A percentile compares a stretch with the other conserved stretches of the same genome.
phyloP scores from a whole-genome alignment of 2,113 vertebrate genomes.

The Trematomus loennbergii region DNA sequence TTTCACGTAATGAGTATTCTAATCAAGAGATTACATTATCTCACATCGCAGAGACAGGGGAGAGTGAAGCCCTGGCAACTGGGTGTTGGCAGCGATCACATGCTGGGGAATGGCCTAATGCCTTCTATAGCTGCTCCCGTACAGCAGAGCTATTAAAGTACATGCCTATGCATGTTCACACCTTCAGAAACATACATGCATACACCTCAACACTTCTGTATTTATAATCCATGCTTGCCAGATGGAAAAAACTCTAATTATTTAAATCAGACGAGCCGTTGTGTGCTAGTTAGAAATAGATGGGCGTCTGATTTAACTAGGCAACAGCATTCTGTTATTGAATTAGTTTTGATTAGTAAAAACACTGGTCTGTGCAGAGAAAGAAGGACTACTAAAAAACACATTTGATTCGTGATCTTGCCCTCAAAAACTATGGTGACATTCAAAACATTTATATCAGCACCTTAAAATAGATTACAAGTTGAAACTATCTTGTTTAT shows the following conservation, averaged over 20 bases:
- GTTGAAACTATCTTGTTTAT: background rate
- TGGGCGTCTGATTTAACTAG: slow-evolving; percentile 13
- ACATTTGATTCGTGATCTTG: background rate
- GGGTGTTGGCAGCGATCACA: slow-evolving; percentile 54
- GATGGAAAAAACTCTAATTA: slow-evolving; percentile 18
- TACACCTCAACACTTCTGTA: slow-evolving; percentile 15
- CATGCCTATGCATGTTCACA: slow-evolving; percentile 51
- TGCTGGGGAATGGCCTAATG: slow-evolving; percentile 62
- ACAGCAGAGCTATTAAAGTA: slow-evolving; percentile 49
- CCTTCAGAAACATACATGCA: slow-evolving; percentile 18
- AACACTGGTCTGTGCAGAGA: slow-evolving; percentile 9
- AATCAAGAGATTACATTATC: slow-evolving; percentile 85
- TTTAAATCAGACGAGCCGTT: background rate
- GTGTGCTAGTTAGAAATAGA: slow-evolving; percentile 23
- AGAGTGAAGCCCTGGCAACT: slow-evolving; percentile 64
- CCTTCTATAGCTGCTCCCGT: slow-evolving; percentile 44
- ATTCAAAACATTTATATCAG: slow-evolving; percentile 6
- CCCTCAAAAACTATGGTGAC: slow-evolving; percentile 14
- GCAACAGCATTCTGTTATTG: background rate
- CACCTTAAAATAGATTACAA: background rate
- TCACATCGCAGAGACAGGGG: slow-evolving; percentile 55
- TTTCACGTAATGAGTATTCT: slow-evolving; percentile 83
- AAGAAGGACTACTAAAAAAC: background rate
- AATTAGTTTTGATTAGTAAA: slow-evolving; percentile 29
- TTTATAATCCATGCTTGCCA: slow-evolving; percentile 15